Base-by-base conservation (phyloP, 2,113 vertebrate species). In the Cyprinodon brontotheroides region DNA sequence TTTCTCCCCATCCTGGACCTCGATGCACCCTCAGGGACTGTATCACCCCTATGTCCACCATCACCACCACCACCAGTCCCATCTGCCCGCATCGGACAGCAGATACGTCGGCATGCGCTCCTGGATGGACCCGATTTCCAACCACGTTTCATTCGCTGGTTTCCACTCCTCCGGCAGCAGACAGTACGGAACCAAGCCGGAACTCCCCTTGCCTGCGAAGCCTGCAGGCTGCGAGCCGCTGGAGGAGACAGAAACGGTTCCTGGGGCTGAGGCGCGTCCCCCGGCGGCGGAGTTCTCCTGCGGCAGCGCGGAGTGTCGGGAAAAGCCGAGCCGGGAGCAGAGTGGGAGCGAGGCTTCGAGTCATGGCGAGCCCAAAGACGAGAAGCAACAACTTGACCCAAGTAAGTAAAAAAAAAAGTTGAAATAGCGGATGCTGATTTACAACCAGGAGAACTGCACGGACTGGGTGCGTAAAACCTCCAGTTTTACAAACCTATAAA, bases 401-500 rank as follows among this genome's bases (percentile, higher is more conserved):
- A 99, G 98, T 98, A 97, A 99, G 97, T 97, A 86, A 90, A 95
- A 3, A 48, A 57, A 20, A 57, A 57, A 57, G 20, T 57, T 95
- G 91, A 94, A 97, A 97, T 96, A 95, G 94, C 95, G 65, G 81
- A 86, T 72, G 22, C 87, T 98, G 97, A 99, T 99, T 99, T 98
- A 99, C 95, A 96, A 89, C 96, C 90, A 87, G 50, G 87, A 89
- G 95, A 96, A 96, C 96, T 95, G 96, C 95, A 96, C 92, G 96
- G 94, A 95, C 96, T 93, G 95, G 96, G 95, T 96, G 96, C 96
- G 96, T 96, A 97, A 97, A 98, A 97, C 96, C 94, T 94, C 95
- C 96, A 96, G 94, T 99, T 99, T 99, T 99, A 99, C 97, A 96
- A 98, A 98, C 96, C 98, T 97, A 98, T 99, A 98, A 99, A 99